Percentiles rank a stretch among this genome's conserved stretches.
These are phyloP conservation scores for Actinia tenebrosa DNA, from an alignment of 64 coral and sea anemone species.

Conservation along the genomic window DNA sequence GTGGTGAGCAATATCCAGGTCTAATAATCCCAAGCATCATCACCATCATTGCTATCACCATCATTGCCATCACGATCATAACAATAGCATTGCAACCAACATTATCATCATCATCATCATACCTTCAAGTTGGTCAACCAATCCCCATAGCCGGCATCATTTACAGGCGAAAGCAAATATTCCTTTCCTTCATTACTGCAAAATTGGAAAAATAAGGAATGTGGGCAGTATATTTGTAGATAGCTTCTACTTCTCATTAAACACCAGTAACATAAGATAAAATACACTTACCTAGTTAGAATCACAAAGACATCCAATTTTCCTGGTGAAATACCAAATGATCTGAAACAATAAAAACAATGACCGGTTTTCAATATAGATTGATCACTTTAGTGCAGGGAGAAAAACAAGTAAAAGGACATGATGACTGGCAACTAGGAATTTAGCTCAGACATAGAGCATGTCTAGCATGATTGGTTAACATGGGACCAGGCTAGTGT, in stretches of 20 bases:
- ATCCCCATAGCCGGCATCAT: slow-evolving; percentile 21
- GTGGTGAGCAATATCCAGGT: too few species aligned
- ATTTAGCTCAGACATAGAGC: too few species aligned
- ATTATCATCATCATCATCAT: background rate
- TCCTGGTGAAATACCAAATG: slow-evolving; percentile 26
- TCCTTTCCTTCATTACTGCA: slow-evolving; percentile 37
- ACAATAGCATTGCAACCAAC: too few species aligned
- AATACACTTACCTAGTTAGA: slow-evolving; percentile 35
- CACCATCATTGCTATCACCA: too few species aligned
- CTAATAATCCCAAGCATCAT: too few species aligned
- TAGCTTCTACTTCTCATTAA: background rate
- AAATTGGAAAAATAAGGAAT: background rate
- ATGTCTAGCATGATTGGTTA: too few species aligned
- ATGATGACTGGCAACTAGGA: too few species aligned
- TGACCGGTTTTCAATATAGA: background rate
- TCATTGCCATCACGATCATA: too few species aligned
- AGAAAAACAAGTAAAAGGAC: too few species aligned
- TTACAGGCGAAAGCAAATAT: slow-evolving; percentile 36
- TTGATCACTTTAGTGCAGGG: too few species aligned
- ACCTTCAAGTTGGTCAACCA: slow-evolving; percentile 41
- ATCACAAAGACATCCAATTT: slow-evolving; percentile 44
- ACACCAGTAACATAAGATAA: background rate
- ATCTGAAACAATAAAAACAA: slow-evolving; percentile 13
- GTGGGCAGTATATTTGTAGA: background rate
- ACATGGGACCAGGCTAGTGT: too few species aligned